phyloP scores from a whole-genome alignment of 2,888 invertebrate species.

The Trissonchulus sp. region DNA sequence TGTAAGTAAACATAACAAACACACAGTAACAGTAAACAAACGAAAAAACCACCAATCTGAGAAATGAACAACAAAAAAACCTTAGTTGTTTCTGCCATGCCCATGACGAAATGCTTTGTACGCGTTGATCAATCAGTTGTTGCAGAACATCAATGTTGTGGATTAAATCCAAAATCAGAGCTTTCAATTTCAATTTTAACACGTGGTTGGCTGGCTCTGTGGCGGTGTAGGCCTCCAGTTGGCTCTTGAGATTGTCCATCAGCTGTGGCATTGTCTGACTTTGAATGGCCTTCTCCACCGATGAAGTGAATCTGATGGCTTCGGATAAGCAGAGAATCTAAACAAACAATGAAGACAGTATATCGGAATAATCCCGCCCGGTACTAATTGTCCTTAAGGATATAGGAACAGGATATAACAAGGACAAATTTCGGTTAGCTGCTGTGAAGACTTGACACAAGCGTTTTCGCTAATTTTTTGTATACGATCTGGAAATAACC shows the following conservation, averaged over 20 bases:
- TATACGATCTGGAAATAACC: no score
- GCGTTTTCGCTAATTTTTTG: no score
- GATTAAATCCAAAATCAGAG: slow-evolving; percentile 83
- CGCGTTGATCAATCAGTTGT: slow-evolving; percentile 64
- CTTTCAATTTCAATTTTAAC: slow-evolving; percentile 77
- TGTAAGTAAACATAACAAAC: no score
- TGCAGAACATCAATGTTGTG: slow-evolving; percentile 79
- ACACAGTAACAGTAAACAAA: no score
- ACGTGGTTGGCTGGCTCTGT: slow-evolving; percentile 56
- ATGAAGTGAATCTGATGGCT: slow-evolving; percentile 74
- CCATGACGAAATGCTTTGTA: slow-evolving; percentile 58
- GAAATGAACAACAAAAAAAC: not conserved
- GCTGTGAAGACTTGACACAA: no score
- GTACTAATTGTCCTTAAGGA: no score
- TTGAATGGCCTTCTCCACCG: slow-evolving; percentile 71
- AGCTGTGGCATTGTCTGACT: slow-evolving; percentile 46
- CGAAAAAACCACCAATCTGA: no score
- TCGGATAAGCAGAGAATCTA: slow-evolving; percentile 74
- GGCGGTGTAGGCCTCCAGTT: slow-evolving; percentile 57
- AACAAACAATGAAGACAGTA: slow-evolving; percentile 29
- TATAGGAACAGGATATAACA: no score
- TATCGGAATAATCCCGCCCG: no score
- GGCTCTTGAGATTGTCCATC: slow-evolving; percentile 51
- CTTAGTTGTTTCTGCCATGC: slow-evolving; percentile 28
- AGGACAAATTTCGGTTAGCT: no score